Evolutionary conservation across 2,888 invertebrate species (phyloP).

Genomic region (Cactoblastis cactorum): DNA sequence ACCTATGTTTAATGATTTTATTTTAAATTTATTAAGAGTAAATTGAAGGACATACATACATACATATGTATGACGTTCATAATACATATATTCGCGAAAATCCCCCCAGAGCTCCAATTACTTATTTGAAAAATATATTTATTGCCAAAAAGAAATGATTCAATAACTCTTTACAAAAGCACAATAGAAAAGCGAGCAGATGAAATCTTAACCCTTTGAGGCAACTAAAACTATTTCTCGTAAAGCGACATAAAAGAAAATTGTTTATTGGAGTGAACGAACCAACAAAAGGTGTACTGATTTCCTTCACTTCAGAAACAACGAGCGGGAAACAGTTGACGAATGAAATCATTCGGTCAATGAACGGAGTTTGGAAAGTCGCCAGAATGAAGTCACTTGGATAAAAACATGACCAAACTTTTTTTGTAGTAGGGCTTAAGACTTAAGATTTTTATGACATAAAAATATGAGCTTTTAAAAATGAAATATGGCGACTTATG

Average conservation of each 20-base stretch:
- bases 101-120: too few relatives aligned
- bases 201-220: neutral
- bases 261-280: slow-evolving; percentile 7
- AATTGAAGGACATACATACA: too few relatives aligned
- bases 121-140: neutral
- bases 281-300: slow-evolving; percentile 1
- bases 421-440: neutral
- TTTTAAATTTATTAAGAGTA: too few relatives aligned
- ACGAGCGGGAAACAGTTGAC: neutral
- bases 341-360: slow-evolving; percentile 7
- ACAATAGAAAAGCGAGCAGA: neutral
- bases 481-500: too few relatives aligned
- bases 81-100: too few relatives aligned
- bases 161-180: neutral
- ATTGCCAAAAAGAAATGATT: neutral
- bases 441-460: neutral
- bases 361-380: slow-evolving; percentile 3
- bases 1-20: too few relatives aligned
- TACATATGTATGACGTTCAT: too few relatives aligned
- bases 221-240: neutral
- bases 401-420: neutral
- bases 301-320: neutral
- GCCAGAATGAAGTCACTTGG: neutral
- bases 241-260: slow-evolving; percentile 5
- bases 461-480: too few relatives aligned